phyloP scores from a whole-genome alignment of 2,113 vertebrate species.

The Albula glossodonta region DNA sequence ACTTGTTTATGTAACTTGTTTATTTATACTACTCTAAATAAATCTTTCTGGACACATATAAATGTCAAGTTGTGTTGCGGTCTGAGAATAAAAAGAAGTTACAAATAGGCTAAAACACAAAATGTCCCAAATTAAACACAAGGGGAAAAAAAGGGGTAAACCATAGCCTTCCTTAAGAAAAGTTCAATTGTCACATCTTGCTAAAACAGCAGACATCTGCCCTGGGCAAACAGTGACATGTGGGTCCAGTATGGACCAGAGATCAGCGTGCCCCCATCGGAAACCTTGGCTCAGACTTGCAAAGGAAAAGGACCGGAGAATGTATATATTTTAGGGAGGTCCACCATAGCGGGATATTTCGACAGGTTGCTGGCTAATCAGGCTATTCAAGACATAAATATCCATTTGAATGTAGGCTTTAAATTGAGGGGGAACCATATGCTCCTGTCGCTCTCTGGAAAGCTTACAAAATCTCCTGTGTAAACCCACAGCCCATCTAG shows the following conservation, averaged over 20 bases:
- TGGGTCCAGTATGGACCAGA: conserved; percentile 59
- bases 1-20: background rate
- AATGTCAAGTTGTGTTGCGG: background rate
- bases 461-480: conserved; percentile 73
- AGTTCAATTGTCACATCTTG: background rate
- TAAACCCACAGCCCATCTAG: conserved; percentile 47
- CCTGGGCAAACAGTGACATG: conserved; percentile 70
- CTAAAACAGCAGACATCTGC: conserved; percentile 61
- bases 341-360: background rate
- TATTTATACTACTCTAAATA: too few relatives aligned
- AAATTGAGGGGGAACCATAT: conserved; percentile 49
- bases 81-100: background rate
- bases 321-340: background rate
- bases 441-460: conserved; percentile 64
- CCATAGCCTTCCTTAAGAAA: background rate
- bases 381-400: conserved; percentile 35
- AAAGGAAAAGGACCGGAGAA: background rate
- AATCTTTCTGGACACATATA: background rate
- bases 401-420: conserved; percentile 42
- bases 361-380: background rate
- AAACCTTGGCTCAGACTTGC: background rate
- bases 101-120: background rate
- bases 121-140: background rate
- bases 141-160: background rate
- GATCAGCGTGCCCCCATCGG: background rate